Evolutionary conservation across 2,888 invertebrate genomes (phyloP), one percentile per base, ranked within the genome.

Genomic region (Atethmia centrago): DNA sequence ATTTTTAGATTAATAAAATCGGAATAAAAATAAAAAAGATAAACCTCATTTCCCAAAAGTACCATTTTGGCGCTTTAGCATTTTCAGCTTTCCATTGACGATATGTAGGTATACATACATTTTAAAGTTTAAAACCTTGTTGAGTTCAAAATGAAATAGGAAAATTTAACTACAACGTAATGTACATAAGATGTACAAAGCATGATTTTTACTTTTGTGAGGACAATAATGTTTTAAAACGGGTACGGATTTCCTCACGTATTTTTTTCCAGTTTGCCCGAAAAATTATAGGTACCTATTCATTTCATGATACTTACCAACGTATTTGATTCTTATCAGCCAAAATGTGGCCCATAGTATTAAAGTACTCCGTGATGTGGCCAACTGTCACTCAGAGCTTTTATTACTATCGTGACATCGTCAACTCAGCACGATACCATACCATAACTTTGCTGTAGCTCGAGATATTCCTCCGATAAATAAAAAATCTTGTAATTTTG

Each of bases 391-490:
- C 47, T 68, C 21, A 28, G 25, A 47, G 36, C 16, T 47, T 21
- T 28, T 56, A 58, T 28, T 40, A 19, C 14, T 19, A 71, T 40
- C 40, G 40, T 40, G 40, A 9, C 40, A 40, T 40, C n/a, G 45
- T 61, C 28, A 61, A n/a, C 19, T 47, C 45, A 40, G 53, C 61
- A 40, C 14, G 45, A 70, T 36, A 63, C 51, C n/a, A 65, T 14
- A 16, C 16, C 28, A 16, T 28, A 67, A 19, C 16, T 28, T n/a
- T 42, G 9, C 16, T 28, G 12, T 31, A 45, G 28, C 16, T 12
- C 28, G 14, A 45, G 28, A 47, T 14, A 28, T 45, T 21, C 14
- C 8, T 45, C 12, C 8, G 21, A 4, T 45, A 21, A 45, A 28
- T 28, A 14, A 62, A 62, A 25, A 42, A 42, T 3, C 25, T 53